Percentiles rank a stretch among this genome's conserved stretches.
Conservation (phyloP, 2,797 vertebrate genomes). For the Euphonia xanthogaster region DNA sequence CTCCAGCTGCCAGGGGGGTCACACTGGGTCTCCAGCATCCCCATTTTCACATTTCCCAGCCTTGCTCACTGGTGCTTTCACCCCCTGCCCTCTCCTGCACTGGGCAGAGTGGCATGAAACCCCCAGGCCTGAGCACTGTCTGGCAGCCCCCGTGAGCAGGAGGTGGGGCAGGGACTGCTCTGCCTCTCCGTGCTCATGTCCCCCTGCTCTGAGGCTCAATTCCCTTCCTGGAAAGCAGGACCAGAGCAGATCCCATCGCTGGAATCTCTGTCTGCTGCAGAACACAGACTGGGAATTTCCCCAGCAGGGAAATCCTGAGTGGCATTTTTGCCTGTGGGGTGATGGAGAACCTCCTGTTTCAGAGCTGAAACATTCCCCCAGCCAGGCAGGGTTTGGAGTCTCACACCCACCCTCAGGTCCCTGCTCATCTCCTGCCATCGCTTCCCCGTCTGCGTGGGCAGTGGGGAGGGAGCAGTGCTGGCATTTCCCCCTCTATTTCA, state of each 20-base stretch:
- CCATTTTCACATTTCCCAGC: not conserved
- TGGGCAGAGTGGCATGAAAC: not conserved
- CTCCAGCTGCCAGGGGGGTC: fast-evolving
- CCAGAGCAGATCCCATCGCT: fast-evolving
- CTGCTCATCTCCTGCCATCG: not conserved
- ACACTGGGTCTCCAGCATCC: not conserved
- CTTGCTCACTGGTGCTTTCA: not conserved
- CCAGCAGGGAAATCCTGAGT: not conserved
- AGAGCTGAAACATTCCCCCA: not conserved
- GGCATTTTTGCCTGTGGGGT: not conserved
- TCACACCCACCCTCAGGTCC: not conserved
- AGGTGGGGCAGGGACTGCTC: not conserved
- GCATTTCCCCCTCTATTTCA: not conserved
- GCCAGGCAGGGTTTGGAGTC: not conserved
- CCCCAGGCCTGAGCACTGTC: fast-evolving
- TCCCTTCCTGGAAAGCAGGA: not conserved
- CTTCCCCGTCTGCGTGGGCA: not conserved
- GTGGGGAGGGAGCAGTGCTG: not conserved
- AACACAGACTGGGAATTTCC: not conserved
- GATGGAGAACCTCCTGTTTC: not conserved
- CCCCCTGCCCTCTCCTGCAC: not conserved
- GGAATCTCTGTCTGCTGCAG: not conserved
- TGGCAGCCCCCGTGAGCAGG: not conserved
- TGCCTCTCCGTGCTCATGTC: fast-evolving
- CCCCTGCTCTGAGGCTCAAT: not conserved